Evolutionary conservation across 2,113 vertebrate genomes (phyloP).

Genomic region (Orientallactaga bullata): DNA sequence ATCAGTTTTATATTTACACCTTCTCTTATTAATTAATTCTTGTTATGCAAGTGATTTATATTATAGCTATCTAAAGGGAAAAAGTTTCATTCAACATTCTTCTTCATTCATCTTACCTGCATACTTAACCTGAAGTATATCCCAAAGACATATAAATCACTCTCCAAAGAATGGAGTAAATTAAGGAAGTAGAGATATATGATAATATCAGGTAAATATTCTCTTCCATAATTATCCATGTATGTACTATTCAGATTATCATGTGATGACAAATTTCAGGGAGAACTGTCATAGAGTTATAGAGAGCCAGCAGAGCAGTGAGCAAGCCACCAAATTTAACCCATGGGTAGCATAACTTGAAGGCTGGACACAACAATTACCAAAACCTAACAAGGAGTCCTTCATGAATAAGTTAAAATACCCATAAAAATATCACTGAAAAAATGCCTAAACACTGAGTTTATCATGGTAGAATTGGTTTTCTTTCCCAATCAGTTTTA

Average conservation of each 20-base stretch:
- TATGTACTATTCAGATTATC: slow-evolving; percentile 3
- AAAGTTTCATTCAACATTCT: not conserved
- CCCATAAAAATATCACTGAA: slow-evolving; percentile 4
- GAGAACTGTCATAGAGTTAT: not conserved
- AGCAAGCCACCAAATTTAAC: not conserved
- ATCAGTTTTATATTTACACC: slow-evolving; percentile 1
- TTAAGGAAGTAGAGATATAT: slow-evolving; percentile 5
- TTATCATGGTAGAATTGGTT: slow-evolving; percentile 30
- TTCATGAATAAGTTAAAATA: slow-evolving; percentile 16
- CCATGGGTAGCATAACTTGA: not conserved
- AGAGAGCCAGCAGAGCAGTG: not conserved
- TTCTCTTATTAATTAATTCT: slow-evolving; percentile 33
- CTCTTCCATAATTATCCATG: not conserved
- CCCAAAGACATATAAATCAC: not conserved
- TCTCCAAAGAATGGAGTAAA: not conserved
- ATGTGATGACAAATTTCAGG: slow-evolving; percentile 31
- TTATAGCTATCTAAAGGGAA: slow-evolving; percentile 12
- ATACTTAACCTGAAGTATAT: not conserved
- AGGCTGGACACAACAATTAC: slow-evolving; percentile 16
- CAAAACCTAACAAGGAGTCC: not conserved
- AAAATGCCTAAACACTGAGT: slow-evolving; percentile 20
- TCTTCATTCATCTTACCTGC: not conserved
- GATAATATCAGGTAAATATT: not conserved
- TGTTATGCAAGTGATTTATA: slow-evolving; percentile 35
- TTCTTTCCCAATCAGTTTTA: slow-evolving; percentile 41